phyloP scores from a whole-genome alignment of 2,888 invertebrate species.

The Fragum whitleyi region DNA sequence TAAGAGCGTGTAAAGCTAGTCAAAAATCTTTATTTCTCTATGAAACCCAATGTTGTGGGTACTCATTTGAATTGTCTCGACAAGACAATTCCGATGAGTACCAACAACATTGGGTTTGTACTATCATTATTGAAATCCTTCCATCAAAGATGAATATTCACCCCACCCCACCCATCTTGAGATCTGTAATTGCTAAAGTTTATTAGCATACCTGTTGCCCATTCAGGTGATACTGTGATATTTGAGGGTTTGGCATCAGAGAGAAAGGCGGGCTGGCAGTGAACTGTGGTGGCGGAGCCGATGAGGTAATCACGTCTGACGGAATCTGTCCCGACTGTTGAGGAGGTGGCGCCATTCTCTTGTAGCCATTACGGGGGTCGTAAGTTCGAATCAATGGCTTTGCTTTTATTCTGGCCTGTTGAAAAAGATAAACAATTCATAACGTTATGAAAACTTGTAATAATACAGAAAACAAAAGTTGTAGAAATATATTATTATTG shows the following conservation, averaged over 20 bases:
- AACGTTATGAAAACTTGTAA: background rate
- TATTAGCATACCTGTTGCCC: slow-evolving; percentile 69
- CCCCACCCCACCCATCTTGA: too few species aligned
- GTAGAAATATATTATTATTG: too few species aligned
- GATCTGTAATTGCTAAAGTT: too few species aligned
- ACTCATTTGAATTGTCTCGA: too few species aligned
- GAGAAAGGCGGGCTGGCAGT: slow-evolving; percentile 62
- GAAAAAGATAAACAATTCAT: slow-evolving; percentile 47
- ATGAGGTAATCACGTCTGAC: slow-evolving; percentile 54
- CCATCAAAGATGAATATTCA: too few species aligned
- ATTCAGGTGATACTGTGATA: slow-evolving; percentile 67
- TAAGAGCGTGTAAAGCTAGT: too few species aligned
- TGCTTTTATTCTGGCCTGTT: slow-evolving; percentile 91
- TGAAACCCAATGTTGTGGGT: too few species aligned
- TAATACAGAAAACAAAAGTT: too few species aligned
- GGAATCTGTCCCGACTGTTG: slow-evolving; percentile 29
- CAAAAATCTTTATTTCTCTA: too few species aligned
- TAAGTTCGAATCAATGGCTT: slow-evolving; percentile 90
- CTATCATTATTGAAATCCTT: too few species aligned
- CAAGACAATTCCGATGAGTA: too few species aligned
- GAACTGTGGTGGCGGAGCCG: slow-evolving; percentile 64
- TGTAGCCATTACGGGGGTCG: slow-evolving; percentile 80
- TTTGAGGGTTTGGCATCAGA: slow-evolving; percentile 61
- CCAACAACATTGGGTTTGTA: too few species aligned
- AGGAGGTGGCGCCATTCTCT: slow-evolving; percentile 76